A percentile compares a stretch with the other conserved stretches of the same genome.
Evolutionary conservation across 2,797 vertebrate species (phyloP).

Genomic region (Paratrypauchen microcephalus): DNA sequence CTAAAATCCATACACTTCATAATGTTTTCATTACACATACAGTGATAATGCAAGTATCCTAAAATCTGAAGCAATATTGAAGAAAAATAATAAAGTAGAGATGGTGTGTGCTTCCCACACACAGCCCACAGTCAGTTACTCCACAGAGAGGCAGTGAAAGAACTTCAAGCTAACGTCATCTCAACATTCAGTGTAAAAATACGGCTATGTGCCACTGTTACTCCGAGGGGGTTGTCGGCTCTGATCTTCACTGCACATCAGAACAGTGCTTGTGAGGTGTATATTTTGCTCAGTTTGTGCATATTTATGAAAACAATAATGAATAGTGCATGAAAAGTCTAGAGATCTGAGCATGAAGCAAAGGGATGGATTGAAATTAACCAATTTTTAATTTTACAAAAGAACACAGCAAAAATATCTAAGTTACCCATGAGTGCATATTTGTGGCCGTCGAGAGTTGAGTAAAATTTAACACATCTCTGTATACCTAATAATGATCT

Average conservation of each 20-base stretch:
- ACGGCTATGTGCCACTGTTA: slow-evolving; percentile 15
- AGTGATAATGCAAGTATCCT: slow-evolving; percentile 28
- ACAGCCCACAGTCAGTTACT: slow-evolving; percentile 10
- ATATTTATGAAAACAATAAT: slow-evolving; percentile 42
- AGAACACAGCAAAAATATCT: background rate
- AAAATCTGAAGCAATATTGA: slow-evolving; percentile 27
- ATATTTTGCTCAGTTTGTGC: slow-evolving; percentile 36
- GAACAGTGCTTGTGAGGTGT: slow-evolving; percentile 31
- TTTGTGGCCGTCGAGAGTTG: background rate
- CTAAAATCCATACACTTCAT: background rate
- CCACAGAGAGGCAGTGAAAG: slow-evolving; percentile 1
- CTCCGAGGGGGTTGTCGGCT: slow-evolving; percentile 21
- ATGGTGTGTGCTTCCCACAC: slow-evolving; percentile 42
- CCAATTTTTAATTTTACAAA: background rate
- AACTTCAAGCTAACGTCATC: slow-evolving; percentile 4
- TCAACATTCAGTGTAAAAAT: slow-evolving; percentile 5
- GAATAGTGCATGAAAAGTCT: slow-evolving; percentile 28
- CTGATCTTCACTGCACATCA: slow-evolving; percentile 42
- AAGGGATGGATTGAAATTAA: background rate
- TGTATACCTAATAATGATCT: background rate
- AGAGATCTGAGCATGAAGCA: slow-evolving; percentile 12
- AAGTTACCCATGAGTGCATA: background rate
- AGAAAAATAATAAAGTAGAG: slow-evolving; percentile 37
- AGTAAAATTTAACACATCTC: background rate
- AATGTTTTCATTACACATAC: background rate